phyloP scores from a whole-genome alignment of 2,113 vertebrate species.

The Solea solea region DNA sequence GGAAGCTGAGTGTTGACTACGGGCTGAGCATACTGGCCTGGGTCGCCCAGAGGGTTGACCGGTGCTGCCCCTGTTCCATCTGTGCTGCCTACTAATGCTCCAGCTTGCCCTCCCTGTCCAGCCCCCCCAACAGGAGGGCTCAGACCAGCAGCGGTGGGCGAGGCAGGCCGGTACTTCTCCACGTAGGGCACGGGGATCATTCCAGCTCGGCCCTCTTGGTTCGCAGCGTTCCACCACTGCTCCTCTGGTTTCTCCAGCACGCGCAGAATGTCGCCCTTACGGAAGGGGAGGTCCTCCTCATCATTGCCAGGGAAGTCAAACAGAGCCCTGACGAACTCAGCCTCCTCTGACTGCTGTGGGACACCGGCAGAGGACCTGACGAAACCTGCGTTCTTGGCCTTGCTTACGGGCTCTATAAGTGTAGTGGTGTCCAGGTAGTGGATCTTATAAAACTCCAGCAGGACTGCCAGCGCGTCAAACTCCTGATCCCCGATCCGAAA shows the following conservation, averaged over 20 bases:
- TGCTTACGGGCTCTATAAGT: slow-evolving; percentile 93
- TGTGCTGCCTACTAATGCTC: slow-evolving; percentile 77
- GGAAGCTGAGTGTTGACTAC: slow-evolving; percentile 89
- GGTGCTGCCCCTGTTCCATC: slow-evolving; percentile 82
- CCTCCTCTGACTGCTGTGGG: slow-evolving; percentile 86
- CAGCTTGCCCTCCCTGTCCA: slow-evolving; percentile 25
- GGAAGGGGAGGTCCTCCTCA: slow-evolving; percentile 98
- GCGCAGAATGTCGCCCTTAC: slow-evolving; percentile 92
- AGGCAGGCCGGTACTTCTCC: slow-evolving; percentile 93
- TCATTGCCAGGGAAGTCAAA: slow-evolving; percentile 99
- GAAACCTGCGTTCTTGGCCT: slow-evolving; percentile 83
- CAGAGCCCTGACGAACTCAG: slow-evolving; percentile 93
- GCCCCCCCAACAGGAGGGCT: not conserved
- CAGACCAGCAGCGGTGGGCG: slow-evolving; percentile 77
- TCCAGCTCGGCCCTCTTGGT: slow-evolving; percentile 91
- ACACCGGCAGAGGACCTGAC: slow-evolving; percentile 57
- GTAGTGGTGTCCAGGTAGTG: slow-evolving; percentile 99
- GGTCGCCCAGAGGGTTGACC: slow-evolving; percentile 87
- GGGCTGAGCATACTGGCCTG: slow-evolving; percentile 97
- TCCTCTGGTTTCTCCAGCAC: slow-evolving; percentile 98
- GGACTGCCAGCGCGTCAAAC: slow-evolving; percentile 92
- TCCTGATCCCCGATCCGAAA: slow-evolving; percentile 99
- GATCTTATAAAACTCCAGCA: slow-evolving; percentile 99
- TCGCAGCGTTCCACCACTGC: slow-evolving; percentile 98
- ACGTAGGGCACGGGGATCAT: slow-evolving; percentile 99